Percentiles rank a stretch among this genome's conserved stretches.
Evolutionary conservation across 30 jellyfish, hydroid and myxozoan genomes (phyloP).

Genomic region (Sanderia malayensis): DNA sequence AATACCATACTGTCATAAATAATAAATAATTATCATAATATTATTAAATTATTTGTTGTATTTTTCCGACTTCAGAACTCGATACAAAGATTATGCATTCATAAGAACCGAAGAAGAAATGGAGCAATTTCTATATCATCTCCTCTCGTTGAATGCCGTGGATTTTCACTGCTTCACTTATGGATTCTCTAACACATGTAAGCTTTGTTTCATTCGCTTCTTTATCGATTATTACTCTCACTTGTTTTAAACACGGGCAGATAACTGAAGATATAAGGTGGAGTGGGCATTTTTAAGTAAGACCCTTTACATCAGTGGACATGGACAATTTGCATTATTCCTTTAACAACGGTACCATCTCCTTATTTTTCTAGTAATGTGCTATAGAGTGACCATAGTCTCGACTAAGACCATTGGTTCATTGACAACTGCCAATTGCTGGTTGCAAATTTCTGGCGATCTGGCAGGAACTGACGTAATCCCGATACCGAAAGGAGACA

Average conservation of each 20-base stretch:
- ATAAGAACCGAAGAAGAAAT: slow-evolving; percentile 90
- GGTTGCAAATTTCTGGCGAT: slow-evolving; percentile 82
- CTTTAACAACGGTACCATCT: no score
- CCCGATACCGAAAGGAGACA: slow-evolving; percentile 71
- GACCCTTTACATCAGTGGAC: no score
- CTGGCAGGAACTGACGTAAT: slow-evolving; percentile 58
- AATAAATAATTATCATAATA: no score
- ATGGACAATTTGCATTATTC: no score
- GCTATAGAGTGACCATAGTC: slow-evolving; percentile 60
- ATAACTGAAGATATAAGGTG: no score
- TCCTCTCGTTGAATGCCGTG: slow-evolving; percentile 87
- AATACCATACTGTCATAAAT: no score
- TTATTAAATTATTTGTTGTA: no score
- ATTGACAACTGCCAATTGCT: slow-evolving; percentile 78
- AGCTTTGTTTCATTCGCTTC: no score
- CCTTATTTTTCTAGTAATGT: slow-evolving; percentile 59
- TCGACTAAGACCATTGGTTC: slow-evolving; percentile 77
- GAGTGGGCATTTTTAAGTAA: no score
- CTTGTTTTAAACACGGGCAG: no score
- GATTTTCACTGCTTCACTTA: slow-evolving; percentile 86
- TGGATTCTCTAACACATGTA: slow-evolving; percentile 80
- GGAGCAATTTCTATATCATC: slow-evolving; percentile 91
- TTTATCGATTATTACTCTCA: no score
- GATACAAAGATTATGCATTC: slow-evolving; percentile 88
- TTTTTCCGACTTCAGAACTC: no score